phyloP scores from a whole-genome alignment of 2,888 invertebrate genomes.

The Hermaeophaga mercurialis region DNA sequence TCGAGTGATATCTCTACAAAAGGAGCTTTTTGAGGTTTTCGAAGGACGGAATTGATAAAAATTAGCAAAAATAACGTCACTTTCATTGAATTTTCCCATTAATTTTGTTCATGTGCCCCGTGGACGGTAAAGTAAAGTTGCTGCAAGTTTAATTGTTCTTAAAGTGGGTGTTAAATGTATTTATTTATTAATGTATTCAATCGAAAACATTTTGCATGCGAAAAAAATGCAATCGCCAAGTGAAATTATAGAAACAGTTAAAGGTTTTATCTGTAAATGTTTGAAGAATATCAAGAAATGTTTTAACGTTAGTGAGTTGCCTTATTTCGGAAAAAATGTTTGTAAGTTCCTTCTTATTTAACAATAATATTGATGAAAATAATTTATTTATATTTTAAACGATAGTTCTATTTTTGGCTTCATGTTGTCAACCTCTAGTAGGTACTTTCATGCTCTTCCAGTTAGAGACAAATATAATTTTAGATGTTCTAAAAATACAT shows the following conservation, averaged over 20 bases:
- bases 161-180: constrained; percentile 41
- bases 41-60: constrained; percentile 6
- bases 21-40: constrained; percentile 23
- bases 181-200: constrained; percentile 42
- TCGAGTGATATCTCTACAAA: constrained; percentile 8
- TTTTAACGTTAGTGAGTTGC: neutral
- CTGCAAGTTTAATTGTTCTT: constrained; percentile 33
- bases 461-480: constrained; percentile 15
- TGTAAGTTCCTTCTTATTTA: constrained; percentile 13
- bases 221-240: constrained; percentile 34
- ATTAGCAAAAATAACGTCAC: constrained; percentile 1
- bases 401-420: constrained; percentile 10
- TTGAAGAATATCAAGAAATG: constrained; percentile 20
- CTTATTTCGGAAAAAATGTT: constrained; percentile 11
- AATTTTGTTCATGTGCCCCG: constrained; percentile 33
- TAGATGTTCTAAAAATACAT: constrained; percentile 24
- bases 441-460: neutral
- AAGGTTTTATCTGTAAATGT: constrained; percentile 22
- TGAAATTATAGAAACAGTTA: constrained; percentile 31
- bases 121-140: constrained; percentile 13
- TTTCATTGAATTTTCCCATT: constrained; percentile 28
- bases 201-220: constrained; percentile 32
- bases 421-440: constrained; percentile 19
- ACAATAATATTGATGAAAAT: neutral
- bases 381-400: constrained; percentile 10